A percentile compares a stretch with the other conserved stretches of the same genome.
These are phyloP conservation scores for Parasteatoda lunata DNA, from an alignment of 2,888 invertebrate species.

Conservation along the genomic window DNA sequence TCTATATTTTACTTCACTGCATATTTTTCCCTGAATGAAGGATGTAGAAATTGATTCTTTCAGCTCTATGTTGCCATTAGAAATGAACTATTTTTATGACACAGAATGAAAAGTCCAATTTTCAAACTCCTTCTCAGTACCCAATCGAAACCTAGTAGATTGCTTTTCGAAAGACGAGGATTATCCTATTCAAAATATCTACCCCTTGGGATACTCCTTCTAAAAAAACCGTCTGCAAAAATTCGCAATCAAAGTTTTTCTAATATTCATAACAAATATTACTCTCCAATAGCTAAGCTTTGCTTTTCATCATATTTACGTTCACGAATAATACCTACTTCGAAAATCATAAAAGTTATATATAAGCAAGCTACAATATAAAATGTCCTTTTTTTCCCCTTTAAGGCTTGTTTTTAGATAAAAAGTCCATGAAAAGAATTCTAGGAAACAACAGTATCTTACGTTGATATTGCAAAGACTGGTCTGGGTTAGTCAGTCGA, in stretches of 20 bases:
- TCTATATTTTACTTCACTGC: constrained; percentile 51
- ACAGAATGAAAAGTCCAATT: constrained; percentile 59
- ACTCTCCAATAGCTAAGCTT: no score
- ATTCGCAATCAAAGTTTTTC: constrained; percentile 27
- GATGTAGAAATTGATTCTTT: constrained; percentile 63
- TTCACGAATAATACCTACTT: no score
- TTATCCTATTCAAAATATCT: constrained; percentile 55
- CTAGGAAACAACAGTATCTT: no score
- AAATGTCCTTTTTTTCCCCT: no score
- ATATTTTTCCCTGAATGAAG: constrained; percentile 56
- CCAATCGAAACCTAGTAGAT: constrained; percentile 50
- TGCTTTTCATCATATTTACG: no score
- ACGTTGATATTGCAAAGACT: no score
- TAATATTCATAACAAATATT: not conserved
- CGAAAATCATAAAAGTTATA: no score
- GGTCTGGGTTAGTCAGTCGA: no score
- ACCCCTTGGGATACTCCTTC: not conserved
- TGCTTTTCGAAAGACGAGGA: constrained; percentile 52
- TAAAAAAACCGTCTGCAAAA: constrained; percentile 11
- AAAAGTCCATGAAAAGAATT: no score
- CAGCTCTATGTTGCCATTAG: constrained; percentile 51
- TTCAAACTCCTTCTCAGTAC: constrained; percentile 34
- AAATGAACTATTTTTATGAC: constrained; percentile 66
- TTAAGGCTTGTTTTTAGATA: no score
- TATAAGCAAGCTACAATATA: no score